Evolutionary conservation across 1,140 invertebrate species (phyloP).

Genomic region (Pentalonia nigronervosa): DNA sequence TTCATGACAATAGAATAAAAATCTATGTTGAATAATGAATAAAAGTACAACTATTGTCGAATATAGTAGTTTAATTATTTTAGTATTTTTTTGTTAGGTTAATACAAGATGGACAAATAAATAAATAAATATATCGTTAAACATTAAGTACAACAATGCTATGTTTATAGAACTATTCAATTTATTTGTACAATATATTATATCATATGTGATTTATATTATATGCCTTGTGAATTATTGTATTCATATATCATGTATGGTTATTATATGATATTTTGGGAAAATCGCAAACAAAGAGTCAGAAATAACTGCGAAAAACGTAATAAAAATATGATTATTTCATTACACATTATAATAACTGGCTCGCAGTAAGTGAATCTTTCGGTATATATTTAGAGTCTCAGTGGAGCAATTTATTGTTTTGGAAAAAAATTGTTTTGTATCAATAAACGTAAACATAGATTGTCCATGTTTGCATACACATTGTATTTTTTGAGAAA

Average conservation of each 20-base stretch:
- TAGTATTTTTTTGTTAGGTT: not conserved
- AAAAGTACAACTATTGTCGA: not conserved
- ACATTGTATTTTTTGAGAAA: not conserved
- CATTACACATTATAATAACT: not conserved
- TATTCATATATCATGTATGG: not conserved
- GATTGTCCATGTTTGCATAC: not conserved
- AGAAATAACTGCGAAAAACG: not conserved
- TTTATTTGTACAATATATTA: not conserved
- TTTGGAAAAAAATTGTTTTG: not conserved
- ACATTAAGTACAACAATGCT: not conserved
- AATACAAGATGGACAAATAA: not conserved
- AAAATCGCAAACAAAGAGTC: not conserved
- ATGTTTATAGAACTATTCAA: not conserved
- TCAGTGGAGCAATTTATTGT: not conserved
- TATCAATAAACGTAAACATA: not conserved
- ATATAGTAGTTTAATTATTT: not conserved
- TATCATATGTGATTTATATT: too few species aligned
- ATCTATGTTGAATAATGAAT: not conserved
- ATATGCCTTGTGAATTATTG: slow-evolving; percentile 8
- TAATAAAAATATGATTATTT: slow-evolving; percentile 5
- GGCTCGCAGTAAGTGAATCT: not conserved
- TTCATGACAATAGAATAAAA: not conserved
- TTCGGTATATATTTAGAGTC: not conserved
- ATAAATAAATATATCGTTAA: not conserved
- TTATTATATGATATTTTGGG: not conserved